Evolutionary conservation across 2,888 invertebrate genomes (phyloP).

Genomic region (Epistrophe grossulariae): DNA sequence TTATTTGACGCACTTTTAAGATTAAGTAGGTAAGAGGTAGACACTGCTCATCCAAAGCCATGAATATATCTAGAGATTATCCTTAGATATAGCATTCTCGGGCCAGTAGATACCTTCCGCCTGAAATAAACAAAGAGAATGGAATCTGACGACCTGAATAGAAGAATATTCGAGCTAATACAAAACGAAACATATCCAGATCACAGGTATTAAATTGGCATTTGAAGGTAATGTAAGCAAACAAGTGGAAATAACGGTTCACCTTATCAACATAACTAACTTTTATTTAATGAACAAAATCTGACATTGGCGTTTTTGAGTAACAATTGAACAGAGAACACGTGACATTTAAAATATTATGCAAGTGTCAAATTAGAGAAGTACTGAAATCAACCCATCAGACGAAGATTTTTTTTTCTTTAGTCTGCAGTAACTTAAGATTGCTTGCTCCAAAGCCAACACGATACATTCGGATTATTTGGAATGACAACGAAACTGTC

Average conservation of each 20-base stretch:
- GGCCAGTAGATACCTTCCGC: slow-evolving; percentile 27
- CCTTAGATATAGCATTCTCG: slow-evolving; percentile 46
- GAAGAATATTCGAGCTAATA: slow-evolving; percentile 33
- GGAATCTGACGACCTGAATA: background rate
- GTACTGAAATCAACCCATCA: too few relatives aligned
- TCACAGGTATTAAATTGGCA: background rate
- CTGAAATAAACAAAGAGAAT: slow-evolving; percentile 27
- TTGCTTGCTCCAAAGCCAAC: too few relatives aligned
- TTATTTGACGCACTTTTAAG: slow-evolving; percentile 42
- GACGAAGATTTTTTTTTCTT: too few relatives aligned
- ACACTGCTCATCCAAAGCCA: slow-evolving; percentile 57
- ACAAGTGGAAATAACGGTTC: slow-evolving; percentile 41
- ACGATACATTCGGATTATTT: too few relatives aligned
- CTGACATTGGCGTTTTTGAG: background rate
- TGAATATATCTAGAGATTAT: slow-evolving; percentile 61
- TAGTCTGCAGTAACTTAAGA: too few relatives aligned
- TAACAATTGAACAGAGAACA: background rate
- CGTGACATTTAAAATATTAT: background rate
- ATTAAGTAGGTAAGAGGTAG: slow-evolving; percentile 28
- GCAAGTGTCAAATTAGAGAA: background rate
- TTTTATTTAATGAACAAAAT: background rate
- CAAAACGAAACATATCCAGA: background rate
- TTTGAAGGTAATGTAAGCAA: slow-evolving; percentile 35
- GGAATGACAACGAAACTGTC: too few relatives aligned
- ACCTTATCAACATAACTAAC: background rate